Conservation (phyloP, 2,888 invertebrate species). For the Idaea straminata region DNA sequence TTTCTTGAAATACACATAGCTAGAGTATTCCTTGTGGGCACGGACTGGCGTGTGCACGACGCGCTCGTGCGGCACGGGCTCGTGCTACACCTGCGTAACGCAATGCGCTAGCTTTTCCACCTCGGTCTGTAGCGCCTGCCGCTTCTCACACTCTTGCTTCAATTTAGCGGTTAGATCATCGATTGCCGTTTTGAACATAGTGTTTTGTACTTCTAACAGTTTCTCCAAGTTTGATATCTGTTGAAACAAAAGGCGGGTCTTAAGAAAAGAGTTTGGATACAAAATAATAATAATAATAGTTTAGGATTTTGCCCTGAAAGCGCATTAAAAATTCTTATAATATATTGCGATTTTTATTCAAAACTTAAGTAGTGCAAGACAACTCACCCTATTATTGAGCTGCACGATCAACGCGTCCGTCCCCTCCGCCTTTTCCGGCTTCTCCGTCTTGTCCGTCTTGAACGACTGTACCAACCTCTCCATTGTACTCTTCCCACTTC, state of each 20-base stretch:
- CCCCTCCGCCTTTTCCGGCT: slow-evolving; percentile 48
- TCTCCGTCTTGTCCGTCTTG: slow-evolving; percentile 32
- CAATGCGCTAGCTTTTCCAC: slow-evolving; percentile 85
- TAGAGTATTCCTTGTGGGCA: slow-evolving; percentile 38
- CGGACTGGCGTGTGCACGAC: slow-evolving; percentile 28
- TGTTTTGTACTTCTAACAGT: slow-evolving; percentile 80
- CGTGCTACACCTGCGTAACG: slow-evolving; percentile 84
- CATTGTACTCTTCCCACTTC: slow-evolving; percentile 41
- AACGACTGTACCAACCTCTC: slow-evolving; percentile 63
- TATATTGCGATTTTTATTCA: too few relatives aligned
- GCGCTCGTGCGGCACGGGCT: slow-evolving; percentile 27
- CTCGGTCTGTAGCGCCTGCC: slow-evolving; percentile 82
- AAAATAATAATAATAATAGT: too few relatives aligned
- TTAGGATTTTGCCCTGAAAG: neutral
- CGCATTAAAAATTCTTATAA: too few relatives aligned
- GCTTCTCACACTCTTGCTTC: slow-evolving; percentile 82
- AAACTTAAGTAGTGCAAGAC: neutral
- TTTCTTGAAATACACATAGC: slow-evolving; percentile 43
- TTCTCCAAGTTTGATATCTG: slow-evolving; percentile 81
- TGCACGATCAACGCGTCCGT: slow-evolving; percentile 65
- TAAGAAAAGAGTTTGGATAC: neutral
- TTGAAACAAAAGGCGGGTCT: slow-evolving; percentile 16
- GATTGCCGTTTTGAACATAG: slow-evolving; percentile 80
- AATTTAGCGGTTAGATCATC: slow-evolving; percentile 83
- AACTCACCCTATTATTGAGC: slow-evolving; percentile 72